Conservation (phyloP, 2,888 invertebrate species). For the Amphipyra berbera region DNA sequence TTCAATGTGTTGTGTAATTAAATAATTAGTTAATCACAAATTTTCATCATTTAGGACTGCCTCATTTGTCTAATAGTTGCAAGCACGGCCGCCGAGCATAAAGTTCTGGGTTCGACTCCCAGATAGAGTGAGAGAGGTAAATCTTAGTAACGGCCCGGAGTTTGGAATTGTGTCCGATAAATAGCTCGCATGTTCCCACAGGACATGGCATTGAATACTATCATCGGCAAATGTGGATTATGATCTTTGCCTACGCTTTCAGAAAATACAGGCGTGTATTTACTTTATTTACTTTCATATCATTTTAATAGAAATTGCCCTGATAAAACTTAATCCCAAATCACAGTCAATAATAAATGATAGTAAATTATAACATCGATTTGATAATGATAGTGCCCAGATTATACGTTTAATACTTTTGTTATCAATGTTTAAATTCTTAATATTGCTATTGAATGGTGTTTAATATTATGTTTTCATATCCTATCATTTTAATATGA, state of each 20-base stretch:
- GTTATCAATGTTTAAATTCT: slow-evolving; percentile 34
- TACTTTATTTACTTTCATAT: not conserved
- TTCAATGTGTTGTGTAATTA: no score
- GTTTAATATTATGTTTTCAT: slow-evolving; percentile 12
- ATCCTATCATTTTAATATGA: slow-evolving; percentile 32
- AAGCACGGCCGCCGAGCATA: no score
- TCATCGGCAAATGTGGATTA: no score
- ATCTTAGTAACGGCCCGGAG: no score
- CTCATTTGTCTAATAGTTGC: no score
- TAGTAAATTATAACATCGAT: slow-evolving; percentile 26
- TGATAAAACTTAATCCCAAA: slow-evolving; percentile 32
- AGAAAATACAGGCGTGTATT: not conserved
- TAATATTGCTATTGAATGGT: slow-evolving; percentile 42
- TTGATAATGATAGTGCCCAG: slow-evolving; percentile 28
- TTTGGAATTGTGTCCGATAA: no score
- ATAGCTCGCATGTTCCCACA: no score
- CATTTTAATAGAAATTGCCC: not conserved
- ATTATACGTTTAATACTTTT: slow-evolving; percentile 27
- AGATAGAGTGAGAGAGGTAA: no score
- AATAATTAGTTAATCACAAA: no score
- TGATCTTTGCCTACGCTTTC: not conserved
- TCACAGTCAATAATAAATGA: slow-evolving; percentile 27
- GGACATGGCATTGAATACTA: no score
- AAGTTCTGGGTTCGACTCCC: no score
- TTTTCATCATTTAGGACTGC: no score